Evolutionary conservation across 2,888 invertebrate genomes (phyloP).

Genomic region (Rhamphomyia laevipes): DNA sequence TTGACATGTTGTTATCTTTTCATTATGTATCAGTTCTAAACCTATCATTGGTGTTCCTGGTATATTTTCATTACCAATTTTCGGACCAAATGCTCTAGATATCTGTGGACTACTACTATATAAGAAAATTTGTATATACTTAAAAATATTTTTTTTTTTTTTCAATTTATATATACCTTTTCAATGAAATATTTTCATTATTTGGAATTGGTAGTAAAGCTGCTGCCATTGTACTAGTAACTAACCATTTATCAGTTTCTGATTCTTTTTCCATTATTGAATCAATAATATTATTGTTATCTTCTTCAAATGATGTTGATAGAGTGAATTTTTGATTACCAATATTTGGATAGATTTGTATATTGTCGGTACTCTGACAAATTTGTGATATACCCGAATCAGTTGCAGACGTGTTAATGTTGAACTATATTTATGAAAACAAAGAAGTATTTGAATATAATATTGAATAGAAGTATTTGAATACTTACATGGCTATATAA

Average conservation of each 20-base stretch:
- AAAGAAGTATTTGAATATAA: no score
- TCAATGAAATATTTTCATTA: not conserved
- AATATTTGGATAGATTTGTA: no score
- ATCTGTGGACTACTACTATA: conserved; percentile 27
- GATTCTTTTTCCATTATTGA: not conserved
- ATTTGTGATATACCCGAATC: no score
- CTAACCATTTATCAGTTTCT: not conserved
- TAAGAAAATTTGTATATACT: not conserved
- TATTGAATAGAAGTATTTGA: no score
- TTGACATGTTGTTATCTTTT: conserved; percentile 11
- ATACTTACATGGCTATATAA: conserved; percentile 19
- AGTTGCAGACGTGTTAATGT: no score
- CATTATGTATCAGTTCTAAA: conserved; percentile 25
- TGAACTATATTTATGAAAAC: no score
- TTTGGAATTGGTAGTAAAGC: not conserved
- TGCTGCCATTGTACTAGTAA: not conserved
- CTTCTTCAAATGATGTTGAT: not conserved
- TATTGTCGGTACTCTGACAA: no score
- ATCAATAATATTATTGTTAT: not conserved
- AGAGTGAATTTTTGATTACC: no score
- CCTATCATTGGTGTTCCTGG: conserved; percentile 36
- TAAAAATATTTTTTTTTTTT: not conserved
- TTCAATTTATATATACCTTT: not conserved
- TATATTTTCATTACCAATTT: conserved; percentile 35
- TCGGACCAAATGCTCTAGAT: conserved; percentile 43